These are phyloP conservation scores for Aspidapion aeneum DNA, from an alignment of 2,888 invertebrate species.

Conservation along the genomic window DNA sequence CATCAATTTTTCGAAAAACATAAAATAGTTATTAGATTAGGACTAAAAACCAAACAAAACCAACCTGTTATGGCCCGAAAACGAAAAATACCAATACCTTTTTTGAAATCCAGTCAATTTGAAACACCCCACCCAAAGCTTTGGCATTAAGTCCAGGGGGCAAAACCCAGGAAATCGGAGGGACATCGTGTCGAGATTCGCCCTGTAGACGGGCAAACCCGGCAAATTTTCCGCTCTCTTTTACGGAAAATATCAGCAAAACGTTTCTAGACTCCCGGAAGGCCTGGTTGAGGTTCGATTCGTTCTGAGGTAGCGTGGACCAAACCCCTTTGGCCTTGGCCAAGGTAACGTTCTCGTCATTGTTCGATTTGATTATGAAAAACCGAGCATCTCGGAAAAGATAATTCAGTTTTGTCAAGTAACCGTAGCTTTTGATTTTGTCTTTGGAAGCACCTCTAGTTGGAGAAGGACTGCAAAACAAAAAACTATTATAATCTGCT, in stretches of 20 bases:
- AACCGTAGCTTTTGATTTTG: slow-evolving; percentile 72
- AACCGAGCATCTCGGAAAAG: slow-evolving; percentile 92
- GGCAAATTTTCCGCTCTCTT: slow-evolving; percentile 94
- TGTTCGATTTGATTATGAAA: slow-evolving; percentile 97
- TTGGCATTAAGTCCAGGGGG: slow-evolving; percentile 91
- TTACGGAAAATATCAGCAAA: slow-evolving; percentile 92
- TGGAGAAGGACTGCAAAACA: slow-evolving; percentile 31
- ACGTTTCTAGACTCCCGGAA: slow-evolving; percentile 92
- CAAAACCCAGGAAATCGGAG: slow-evolving; percentile 89
- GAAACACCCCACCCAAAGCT: slow-evolving; percentile 93
- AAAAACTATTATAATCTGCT: no score
- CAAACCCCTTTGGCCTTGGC: slow-evolving; percentile 96
- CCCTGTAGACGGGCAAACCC: slow-evolving; percentile 90
- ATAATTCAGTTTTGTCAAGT: slow-evolving; percentile 87
- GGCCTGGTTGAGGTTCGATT: slow-evolving; percentile 93
- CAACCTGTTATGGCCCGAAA: no score
- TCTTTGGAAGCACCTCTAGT: slow-evolving; percentile 46
- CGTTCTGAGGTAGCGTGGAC: slow-evolving; percentile 97
- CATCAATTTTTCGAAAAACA: no score
- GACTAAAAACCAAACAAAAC: no score
- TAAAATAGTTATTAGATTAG: no score
- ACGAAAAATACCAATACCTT: slow-evolving; percentile 11
- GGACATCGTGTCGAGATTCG: slow-evolving; percentile 86
- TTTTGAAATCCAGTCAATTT: slow-evolving; percentile 91
- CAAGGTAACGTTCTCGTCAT: slow-evolving; percentile 92